phyloP scores from a whole-genome alignment of 2,113 vertebrate species.

The Galemys pyrenaicus region DNA sequence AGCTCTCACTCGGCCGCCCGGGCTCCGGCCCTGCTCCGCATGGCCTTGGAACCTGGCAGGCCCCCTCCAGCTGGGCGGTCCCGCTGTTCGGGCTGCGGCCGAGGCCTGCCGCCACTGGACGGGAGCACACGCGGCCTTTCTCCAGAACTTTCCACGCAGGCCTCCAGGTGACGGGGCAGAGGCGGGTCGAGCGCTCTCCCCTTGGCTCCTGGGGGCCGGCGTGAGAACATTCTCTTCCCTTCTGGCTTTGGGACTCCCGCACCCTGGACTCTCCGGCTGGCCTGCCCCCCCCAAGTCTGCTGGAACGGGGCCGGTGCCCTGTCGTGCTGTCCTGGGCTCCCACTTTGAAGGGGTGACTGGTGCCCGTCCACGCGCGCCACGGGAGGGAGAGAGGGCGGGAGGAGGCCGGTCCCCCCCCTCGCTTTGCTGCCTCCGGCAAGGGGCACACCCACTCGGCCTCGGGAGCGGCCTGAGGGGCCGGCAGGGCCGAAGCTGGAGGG shows the following conservation, averaged over 20 bases:
- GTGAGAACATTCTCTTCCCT: not conserved
- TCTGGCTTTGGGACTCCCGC: not conserved
- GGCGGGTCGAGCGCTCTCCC: not conserved
- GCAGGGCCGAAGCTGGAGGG: no score
- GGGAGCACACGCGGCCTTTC: not conserved
- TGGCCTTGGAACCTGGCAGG: not conserved
- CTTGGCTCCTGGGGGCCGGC: not conserved
- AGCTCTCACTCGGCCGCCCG: not conserved
- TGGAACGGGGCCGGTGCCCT: not conserved
- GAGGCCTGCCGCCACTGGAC: no score
- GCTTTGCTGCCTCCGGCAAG: no score
- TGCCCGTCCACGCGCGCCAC: not conserved
- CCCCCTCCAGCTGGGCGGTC: slow-evolving; percentile 23
- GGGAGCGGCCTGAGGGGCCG: no score
- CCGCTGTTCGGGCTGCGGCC: no score
- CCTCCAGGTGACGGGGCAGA: rapidly evolving
- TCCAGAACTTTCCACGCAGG: not conserved
- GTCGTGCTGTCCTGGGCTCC: not conserved
- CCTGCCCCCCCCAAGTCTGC: not conserved
- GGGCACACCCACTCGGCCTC: no score
- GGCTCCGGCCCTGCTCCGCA: not conserved
- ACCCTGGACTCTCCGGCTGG: not conserved
- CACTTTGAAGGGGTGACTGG: not conserved
- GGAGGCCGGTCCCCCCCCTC: no score
- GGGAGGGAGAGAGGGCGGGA: not conserved